Percentiles rank a stretch among this genome's conserved stretches.
Conservation (phyloP, 2,113 vertebrate genomes). For the Gambusia holbrooki region DNA sequence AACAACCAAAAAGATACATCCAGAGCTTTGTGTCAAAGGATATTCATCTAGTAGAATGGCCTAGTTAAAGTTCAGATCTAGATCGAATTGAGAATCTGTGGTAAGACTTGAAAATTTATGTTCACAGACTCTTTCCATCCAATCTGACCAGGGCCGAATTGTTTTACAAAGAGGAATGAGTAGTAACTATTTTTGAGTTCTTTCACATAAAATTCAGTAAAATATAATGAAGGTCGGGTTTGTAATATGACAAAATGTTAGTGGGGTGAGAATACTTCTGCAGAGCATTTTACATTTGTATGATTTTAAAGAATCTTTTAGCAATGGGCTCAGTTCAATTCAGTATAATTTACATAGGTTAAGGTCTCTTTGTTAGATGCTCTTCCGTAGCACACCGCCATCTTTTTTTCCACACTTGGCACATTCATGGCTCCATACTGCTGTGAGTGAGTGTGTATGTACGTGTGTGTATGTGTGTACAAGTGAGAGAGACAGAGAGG, state of each 20-base stretch:
- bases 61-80: neutral
- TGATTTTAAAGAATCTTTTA: too few species aligned
- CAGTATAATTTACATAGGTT: too few species aligned
- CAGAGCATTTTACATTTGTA: too few species aligned
- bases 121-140: neutral
- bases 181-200: neutral
- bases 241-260: too few species aligned
- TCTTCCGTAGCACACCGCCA: too few species aligned
- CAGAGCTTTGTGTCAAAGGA: neutral
- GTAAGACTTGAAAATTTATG: neutral
- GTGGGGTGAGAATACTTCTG: too few species aligned
- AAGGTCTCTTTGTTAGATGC: too few species aligned
- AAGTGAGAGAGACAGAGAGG: too few species aligned
- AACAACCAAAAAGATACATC: neutral
- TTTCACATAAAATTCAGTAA: too few species aligned
- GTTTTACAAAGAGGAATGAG: neutral
- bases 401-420: neutral
- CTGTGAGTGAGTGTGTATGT: constrained; percentile 9
- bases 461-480: neutral
- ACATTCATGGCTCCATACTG: neutral
- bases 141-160: neutral
- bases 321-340: too few species aligned
- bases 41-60: neutral
- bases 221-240: too few species aligned
- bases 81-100: neutral